Percentiles rank a stretch among this genome's conserved stretches.
phyloP scores from a whole-genome alignment of 2,113 vertebrate genomes.

The Tetraodon nigroviridis region DNA sequence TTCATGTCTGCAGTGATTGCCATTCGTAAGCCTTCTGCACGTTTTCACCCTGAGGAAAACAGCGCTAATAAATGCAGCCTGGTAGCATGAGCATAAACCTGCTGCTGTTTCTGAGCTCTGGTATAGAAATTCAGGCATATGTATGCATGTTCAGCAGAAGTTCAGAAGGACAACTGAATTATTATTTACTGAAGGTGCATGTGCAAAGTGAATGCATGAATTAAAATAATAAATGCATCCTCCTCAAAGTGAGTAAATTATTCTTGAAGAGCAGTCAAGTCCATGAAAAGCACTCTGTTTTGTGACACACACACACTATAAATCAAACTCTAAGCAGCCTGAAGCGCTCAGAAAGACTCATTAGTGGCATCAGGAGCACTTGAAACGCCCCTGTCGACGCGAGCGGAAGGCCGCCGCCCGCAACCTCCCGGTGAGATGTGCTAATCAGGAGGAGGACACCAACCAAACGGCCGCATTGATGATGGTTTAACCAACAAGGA shows the following conservation, averaged over 20 bases:
- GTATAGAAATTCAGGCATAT: too few relatives aligned
- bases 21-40: too few relatives aligned
- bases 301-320: slow-evolving; percentile 13
- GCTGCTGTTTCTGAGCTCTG: too few relatives aligned
- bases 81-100: too few relatives aligned
- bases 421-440: slow-evolving; percentile 24
- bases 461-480: slow-evolving; percentile 46
- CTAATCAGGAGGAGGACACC: slow-evolving; percentile 44
- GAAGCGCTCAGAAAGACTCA: slow-evolving; percentile 42
- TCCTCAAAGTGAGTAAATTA: neutral
- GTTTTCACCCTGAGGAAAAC: too few relatives aligned
- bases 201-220: too few relatives aligned
- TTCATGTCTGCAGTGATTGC: too few relatives aligned
- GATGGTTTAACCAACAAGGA: slow-evolving; percentile 55
- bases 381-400: slow-evolving; percentile 26
- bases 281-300: slow-evolving; percentile 3
- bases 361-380: slow-evolving; percentile 41
- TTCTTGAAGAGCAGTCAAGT: neutral
- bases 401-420: slow-evolving; percentile 12
- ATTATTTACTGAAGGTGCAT: too few relatives aligned
- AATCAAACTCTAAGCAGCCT: slow-evolving; percentile 39
- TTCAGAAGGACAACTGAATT: too few relatives aligned
- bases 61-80: too few relatives aligned
- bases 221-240: neutral
- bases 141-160: too few relatives aligned